phyloP scores from a whole-genome alignment of 2,888 invertebrate species.

The Tetranychus piercei region DNA sequence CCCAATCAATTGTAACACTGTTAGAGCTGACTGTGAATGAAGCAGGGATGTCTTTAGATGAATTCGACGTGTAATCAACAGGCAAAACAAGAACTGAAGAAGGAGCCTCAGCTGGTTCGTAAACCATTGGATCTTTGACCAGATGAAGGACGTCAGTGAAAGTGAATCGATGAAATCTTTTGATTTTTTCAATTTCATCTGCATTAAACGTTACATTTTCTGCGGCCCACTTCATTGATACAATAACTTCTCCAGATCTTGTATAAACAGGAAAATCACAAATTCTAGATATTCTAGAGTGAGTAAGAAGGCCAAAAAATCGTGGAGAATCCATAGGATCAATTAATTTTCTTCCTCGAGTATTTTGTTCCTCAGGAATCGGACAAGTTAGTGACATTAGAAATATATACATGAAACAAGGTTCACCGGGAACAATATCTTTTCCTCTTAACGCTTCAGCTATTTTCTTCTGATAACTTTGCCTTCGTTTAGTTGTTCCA shows the following conservation, averaged over 20 bases:
- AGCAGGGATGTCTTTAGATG: conserved; percentile 27
- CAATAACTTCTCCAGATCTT: conserved; percentile 85
- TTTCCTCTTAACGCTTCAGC: conserved; percentile 20
- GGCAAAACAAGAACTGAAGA: conserved; percentile 71
- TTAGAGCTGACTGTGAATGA: conserved; percentile 29
- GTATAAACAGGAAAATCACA: conserved; percentile 89
- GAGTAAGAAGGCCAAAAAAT: conserved; percentile 73
- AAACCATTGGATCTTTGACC: conserved; percentile 81
- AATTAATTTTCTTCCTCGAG: conserved; percentile 70
- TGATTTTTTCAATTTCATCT: conserved; percentile 46
- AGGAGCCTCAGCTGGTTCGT: conserved; percentile 56
- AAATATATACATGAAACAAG: conserved; percentile 56
- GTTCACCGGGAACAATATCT: conserved; percentile 45
- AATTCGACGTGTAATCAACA: conserved; percentile 37
- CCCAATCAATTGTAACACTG: conserved; percentile 51
- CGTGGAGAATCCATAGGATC: conserved; percentile 74
- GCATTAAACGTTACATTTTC: conserved; percentile 37
- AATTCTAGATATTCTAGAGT: conserved; percentile 59
- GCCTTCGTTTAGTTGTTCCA: conserved; percentile 78
- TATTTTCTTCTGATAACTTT: conserved; percentile 60
- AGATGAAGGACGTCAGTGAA: conserved; percentile 82
- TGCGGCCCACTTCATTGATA: conserved; percentile 41
- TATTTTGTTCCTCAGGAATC: conserved; percentile 86
- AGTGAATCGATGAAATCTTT: conserved; percentile 70
- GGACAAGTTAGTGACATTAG: conserved; percentile 74